Evolutionary conservation across 2,888 invertebrate genomes (phyloP).

Genomic region (Omphaloscelis lunosa): DNA sequence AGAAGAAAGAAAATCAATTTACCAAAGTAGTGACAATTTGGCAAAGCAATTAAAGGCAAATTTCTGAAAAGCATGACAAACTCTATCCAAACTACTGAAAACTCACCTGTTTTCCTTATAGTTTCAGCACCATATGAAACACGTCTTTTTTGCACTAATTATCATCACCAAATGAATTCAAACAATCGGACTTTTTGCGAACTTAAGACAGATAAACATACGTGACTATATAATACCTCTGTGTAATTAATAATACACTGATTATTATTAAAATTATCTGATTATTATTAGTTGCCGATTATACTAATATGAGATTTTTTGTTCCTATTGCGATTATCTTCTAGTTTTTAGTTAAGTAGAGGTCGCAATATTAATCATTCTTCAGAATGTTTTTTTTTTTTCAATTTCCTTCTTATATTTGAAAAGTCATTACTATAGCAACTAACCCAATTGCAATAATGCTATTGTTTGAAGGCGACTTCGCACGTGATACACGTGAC

Average conservation of each 20-base stretch:
- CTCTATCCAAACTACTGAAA: neutral
- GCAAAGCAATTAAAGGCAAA: neutral
- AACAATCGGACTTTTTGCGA: constrained; percentile 46
- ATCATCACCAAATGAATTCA: constrained; percentile 71
- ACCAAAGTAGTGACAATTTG: neutral
- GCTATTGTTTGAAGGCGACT: neutral
- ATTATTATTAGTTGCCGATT: constrained; percentile 50
- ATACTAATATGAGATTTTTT: constrained; percentile 8
- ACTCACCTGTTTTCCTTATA: constrained; percentile 51
- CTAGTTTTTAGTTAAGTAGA: neutral
- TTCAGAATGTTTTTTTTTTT: neutral
- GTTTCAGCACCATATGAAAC: constrained; percentile 57
- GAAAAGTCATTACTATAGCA: neutral
- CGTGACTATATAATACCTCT: constrained; percentile 28
- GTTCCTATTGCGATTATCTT: constrained; percentile 22
- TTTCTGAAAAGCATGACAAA: neutral
- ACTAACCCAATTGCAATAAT: neutral
- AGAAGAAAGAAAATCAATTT: neutral
- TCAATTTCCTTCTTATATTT: neutral
- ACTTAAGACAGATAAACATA: constrained; percentile 47
- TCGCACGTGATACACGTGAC: neutral
- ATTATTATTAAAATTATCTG: constrained; percentile 59
- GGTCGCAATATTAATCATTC: neutral
- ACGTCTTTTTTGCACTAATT: constrained; percentile 75
- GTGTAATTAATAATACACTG: constrained; percentile 46